Base-by-base conservation (phyloP, 1,140 invertebrate species). In the Calephelis virginiensis region DNA sequence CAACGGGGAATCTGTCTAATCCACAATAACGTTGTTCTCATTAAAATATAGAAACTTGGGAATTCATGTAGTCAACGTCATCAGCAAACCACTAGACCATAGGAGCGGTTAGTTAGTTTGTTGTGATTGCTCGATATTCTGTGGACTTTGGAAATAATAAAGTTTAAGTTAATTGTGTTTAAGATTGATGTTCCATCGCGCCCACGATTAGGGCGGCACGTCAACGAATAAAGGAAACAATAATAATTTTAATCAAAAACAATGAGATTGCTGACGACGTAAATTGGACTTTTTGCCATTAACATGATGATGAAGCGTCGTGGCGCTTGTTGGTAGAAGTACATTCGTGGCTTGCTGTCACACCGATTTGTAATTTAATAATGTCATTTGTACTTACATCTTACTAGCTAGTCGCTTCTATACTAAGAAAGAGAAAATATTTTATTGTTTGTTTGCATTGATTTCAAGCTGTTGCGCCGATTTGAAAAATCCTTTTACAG, bases 211-310 rank as follows among this genome's bases (percentile, higher is more conserved):
- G 65, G 68, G 66, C 67, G 65, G 49, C 60, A 69, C 67, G 53
- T 63, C 63, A 66, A 80, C 28, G 53, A 74, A 77, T 75, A 79
- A 79, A 74, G 69, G 61, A 72, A 74, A 81, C 80, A 80, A 86
- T 83, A 82, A 85, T 85, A 85, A 86, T 86, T 83, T 85, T 86
- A 86, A 86, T 86, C 84, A 85, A 83, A 86, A 86, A 81, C 82
- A 86, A 85, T 86, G 82, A 83, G 80, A 82, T 83, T 80, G 77
- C 67, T 67, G 80, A 74, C 75, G 80, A 83, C 82, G 78, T 81
- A 83, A 85, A 86, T 80, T 81, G 78, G 81, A 80, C 75, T 80
- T 79, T 80, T 79, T 74, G 68, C 74, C 72, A 80, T 84, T 86
- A 86, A 83, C 82, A 82, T 86, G 77, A 86, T 80, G 82, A 84